These are phyloP conservation scores for Rhyzopertha dominica DNA, from an alignment of 1,140 invertebrate species.

Conservation along the genomic window DNA sequence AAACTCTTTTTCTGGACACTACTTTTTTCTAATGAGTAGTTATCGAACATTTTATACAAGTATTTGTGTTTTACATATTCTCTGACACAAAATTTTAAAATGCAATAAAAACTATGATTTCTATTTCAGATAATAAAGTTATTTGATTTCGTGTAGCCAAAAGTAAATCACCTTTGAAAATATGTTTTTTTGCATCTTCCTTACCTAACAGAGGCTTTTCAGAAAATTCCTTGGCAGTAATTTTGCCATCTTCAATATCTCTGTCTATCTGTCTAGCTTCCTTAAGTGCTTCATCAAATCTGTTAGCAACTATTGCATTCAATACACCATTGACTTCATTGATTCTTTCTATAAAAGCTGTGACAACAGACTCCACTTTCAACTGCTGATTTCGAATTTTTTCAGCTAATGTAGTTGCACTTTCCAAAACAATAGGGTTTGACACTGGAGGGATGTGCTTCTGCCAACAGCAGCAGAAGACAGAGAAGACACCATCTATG, in stretches of 20 bases:
- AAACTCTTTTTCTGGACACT: too few species aligned
- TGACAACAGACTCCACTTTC: slow-evolving; percentile 66
- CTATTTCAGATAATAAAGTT: too few species aligned
- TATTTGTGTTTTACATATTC: too few species aligned
- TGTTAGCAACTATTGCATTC: slow-evolving; percentile 77
- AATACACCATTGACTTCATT: slow-evolving; percentile 71
- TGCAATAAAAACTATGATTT: too few species aligned
- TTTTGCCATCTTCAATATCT: slow-evolving; percentile 52
- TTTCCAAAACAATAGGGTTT: slow-evolving; percentile 57
- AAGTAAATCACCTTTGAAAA: too few species aligned
- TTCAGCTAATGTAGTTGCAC: slow-evolving; percentile 57
- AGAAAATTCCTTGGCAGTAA: slow-evolving; percentile 54
- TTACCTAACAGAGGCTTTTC: slow-evolving; percentile 65
- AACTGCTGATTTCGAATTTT: slow-evolving; percentile 61
- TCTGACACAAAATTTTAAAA: too few species aligned
- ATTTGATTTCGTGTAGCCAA: too few species aligned
- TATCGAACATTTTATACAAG: too few species aligned
- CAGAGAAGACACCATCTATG: too few species aligned
- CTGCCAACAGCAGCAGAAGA: too few species aligned
- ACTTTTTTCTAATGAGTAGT: too few species aligned
- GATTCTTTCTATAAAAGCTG: slow-evolving; percentile 70
- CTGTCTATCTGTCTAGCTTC: slow-evolving; percentile 71
- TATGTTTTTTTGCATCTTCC: too few species aligned
- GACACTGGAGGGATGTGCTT: slow-evolving; percentile 53
- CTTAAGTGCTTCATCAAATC: slow-evolving; percentile 68